These are phyloP conservation scores for Cichlasoma orientale DNA, from an alignment of 2,797 vertebrate genomes.

Conservation along the genomic window DNA sequence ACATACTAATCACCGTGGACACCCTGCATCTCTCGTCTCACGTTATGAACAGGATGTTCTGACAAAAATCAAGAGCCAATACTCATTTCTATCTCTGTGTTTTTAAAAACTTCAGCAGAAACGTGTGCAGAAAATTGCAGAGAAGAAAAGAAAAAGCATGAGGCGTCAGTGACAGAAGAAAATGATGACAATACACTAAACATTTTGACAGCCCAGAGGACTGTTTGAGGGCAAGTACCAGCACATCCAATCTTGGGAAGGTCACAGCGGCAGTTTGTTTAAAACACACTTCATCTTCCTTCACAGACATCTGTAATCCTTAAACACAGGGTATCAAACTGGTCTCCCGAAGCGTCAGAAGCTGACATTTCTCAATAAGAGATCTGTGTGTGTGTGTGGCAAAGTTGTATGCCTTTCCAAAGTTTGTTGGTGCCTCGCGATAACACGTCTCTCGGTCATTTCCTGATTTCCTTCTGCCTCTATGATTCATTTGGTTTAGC, in stretches of 20 bases:
- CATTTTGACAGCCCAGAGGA: slow-evolving; percentile 47
- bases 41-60: not conserved
- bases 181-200: slow-evolving; percentile 64
- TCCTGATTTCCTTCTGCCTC: slow-evolving; percentile 21
- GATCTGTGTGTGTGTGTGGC: slow-evolving; percentile 7
- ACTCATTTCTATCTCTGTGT: not conserved
- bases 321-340: slow-evolving; percentile 18
- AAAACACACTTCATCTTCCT: slow-evolving; percentile 42
- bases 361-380: slow-evolving; percentile 43
- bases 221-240: slow-evolving; percentile 35
- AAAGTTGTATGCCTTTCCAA: slow-evolving; percentile 5
- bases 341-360: slow-evolving; percentile 17
- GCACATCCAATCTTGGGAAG: slow-evolving; percentile 34
- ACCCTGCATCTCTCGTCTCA: not conserved
- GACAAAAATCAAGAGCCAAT: slow-evolving; percentile 6
- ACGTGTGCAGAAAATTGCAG: slow-evolving; percentile 15
- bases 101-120: slow-evolving; percentile 12
- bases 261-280: slow-evolving; percentile 45
- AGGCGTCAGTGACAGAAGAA: slow-evolving; percentile 58
- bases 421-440: slow-evolving; percentile 16
- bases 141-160: slow-evolving; percentile 14
- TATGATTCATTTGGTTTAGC: slow-evolving; percentile 55
- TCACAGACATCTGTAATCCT: slow-evolving; percentile 37
- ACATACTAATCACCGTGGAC: slow-evolving; percentile 18
- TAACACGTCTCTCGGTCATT: slow-evolving; percentile 27